Evolutionary conservation across 2,888 invertebrate genomes (phyloP), one percentile per base, ranked within the genome.

Genomic region (Acleris holmiana): DNA sequence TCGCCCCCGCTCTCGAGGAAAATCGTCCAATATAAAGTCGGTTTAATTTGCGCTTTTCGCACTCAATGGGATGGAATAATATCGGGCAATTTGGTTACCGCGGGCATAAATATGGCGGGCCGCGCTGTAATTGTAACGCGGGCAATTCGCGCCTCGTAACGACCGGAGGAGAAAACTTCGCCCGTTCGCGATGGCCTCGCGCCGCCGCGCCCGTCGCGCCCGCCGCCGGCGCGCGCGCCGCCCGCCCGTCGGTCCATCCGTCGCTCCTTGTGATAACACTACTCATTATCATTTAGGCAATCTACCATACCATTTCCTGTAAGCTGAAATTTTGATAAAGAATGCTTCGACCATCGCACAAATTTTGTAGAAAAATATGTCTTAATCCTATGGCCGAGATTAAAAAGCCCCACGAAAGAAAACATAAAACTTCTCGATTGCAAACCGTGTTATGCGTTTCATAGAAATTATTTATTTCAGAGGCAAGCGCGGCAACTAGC

Each of bases 1-100:
- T 90, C 87, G 89, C 88, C 86, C 86, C 86, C 87, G 88, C 86
- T 86, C 84, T 85, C 78, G 79, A 83, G 84, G 91, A 89, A 88
- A 92, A 92, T 91, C 91, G 86, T 91, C 91, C 88, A 91, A 92
- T 92, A 92, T 92, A 92, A 92, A 92, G 91, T 92, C 91, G 91
- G 90, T 92, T 92, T 92, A 92, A 92, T 92, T 92, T 92, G 92
- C 91, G 91, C 92, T 91, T 92, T 91, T 92, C 92, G 89, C 90
- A 92, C 92, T 92, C 92, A 92, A 92, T 92, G 92, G 92, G 91
- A 91, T 87, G 91, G 92, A 92, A 92, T 92, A 92, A 92, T 92
- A 91, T 91, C 90, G 89, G 89, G 92, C 92, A 92, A 92, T 92
- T 92, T 92, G 89, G 92, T 92, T 92, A 92, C 92, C 92, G 90